Conservation (phyloP, 2,113 vertebrate species). For the Motacilla alba region DNA sequence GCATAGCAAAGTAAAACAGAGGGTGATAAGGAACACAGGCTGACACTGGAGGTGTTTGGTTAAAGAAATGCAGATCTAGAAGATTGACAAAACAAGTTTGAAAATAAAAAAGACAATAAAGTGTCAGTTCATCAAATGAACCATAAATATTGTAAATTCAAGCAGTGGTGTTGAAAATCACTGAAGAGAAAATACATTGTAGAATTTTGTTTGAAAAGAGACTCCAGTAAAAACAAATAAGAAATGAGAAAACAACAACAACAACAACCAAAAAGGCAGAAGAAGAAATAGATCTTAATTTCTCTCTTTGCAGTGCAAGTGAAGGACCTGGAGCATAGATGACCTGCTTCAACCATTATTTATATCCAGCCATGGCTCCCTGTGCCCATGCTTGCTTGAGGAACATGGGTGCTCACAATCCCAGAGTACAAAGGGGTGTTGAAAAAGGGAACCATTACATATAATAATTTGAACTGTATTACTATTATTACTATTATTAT, state of each 20-base stretch:
- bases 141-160: background rate
- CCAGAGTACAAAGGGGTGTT: background rate
- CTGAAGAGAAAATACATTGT: background rate
- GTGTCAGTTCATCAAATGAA: background rate
- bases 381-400: background rate
- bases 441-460: background rate
- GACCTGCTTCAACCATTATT: too few relatives aligned
- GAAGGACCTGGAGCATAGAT: background rate
- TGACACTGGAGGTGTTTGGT: background rate
- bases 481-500: background rate
- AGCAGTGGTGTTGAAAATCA: background rate
- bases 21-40: background rate
- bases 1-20: background rate
- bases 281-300: background rate
- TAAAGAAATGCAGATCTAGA: background rate
- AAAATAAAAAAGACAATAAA: background rate
- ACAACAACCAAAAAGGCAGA: background rate
- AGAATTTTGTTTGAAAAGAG: background rate
- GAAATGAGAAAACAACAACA: background rate
- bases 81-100: background rate
- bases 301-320: background rate
- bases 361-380: fast-evolving
- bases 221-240: background rate
- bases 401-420: background rate
- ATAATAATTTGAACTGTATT: background rate